Evolutionary conservation across 2,888 invertebrate species (phyloP).

Genomic region (Pollenia labialis): DNA sequence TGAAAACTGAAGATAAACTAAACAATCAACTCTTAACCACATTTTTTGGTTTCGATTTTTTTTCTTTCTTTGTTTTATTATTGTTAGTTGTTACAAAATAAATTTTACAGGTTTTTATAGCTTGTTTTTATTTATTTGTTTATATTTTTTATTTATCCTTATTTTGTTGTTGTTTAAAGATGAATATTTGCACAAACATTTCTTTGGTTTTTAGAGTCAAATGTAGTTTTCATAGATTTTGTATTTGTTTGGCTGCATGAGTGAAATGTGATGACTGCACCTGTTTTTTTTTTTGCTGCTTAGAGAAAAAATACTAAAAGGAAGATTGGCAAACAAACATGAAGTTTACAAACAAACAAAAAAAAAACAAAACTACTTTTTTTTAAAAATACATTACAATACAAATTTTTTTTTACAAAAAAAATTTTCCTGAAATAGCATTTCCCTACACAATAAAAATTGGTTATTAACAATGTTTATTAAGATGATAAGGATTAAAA

Average conservation of each 20-base stretch:
- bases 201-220: slow-evolving; percentile 47
- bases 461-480: not conserved
- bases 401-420: slow-evolving; percentile 15
- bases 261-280: slow-evolving; percentile 66
- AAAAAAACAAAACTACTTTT: slow-evolving; percentile 4
- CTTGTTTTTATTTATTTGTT: slow-evolving; percentile 9
- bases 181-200: slow-evolving; percentile 38
- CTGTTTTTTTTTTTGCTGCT: slow-evolving; percentile 62
- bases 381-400: slow-evolving; percentile 9
- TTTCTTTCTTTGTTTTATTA: slow-evolving; percentile 9
- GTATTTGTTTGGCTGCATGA: slow-evolving; percentile 30
- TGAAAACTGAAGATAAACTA: slow-evolving; percentile 56
- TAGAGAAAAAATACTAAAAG: slow-evolving; percentile 28
- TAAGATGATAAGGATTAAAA: too few relatives aligned
- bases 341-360: slow-evolving; percentile 31
- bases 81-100: slow-evolving; percentile 54
- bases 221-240: slow-evolving; percentile 19
- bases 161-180: not conserved
- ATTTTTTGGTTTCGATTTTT: slow-evolving; percentile 44
- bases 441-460: slow-evolving; percentile 1
- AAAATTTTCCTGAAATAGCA: not conserved
- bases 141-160: not conserved
- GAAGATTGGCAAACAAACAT: slow-evolving; percentile 41
- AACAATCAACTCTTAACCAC: slow-evolving; percentile 60
- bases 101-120: slow-evolving; percentile 60